Evolutionary conservation across 1,140 invertebrate species (phyloP).

Genomic region (Drosophila suzukii): DNA sequence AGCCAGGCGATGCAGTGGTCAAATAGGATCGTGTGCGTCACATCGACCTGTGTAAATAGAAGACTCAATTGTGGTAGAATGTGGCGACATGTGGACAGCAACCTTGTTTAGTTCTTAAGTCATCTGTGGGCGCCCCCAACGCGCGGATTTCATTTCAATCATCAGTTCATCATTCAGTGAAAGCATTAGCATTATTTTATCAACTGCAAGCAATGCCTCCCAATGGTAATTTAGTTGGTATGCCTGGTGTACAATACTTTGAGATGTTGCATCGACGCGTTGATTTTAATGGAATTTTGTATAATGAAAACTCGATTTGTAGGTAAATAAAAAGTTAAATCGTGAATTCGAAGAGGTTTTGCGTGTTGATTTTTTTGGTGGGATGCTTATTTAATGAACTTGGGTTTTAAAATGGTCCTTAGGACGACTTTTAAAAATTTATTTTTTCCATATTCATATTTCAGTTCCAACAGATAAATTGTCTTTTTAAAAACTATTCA

Average conservation of each 20-base stretch:
- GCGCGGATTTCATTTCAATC: not conserved
- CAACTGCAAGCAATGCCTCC: conserved; percentile 2
- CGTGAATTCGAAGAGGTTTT: conserved; percentile 14
- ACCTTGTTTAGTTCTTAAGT: conserved; percentile 47
- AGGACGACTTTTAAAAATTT: too few species aligned
- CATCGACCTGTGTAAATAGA: conserved; percentile 51
- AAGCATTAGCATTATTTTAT: conserved; percentile 9
- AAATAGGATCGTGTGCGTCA: conserved; percentile 34
- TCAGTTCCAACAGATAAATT: not conserved
- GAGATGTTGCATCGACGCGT: conserved; percentile 18
- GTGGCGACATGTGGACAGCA: conserved; percentile 20
- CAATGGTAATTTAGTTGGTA: conserved; percentile 3
- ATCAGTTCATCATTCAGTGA: conserved; percentile 1
- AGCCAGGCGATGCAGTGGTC: conserved; percentile 16
- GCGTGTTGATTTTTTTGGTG: not conserved
- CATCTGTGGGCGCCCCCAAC: conserved; percentile 20
- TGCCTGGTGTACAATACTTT: conserved; percentile 9
- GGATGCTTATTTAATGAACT: not conserved
- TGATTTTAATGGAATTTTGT: conserved; percentile 56
- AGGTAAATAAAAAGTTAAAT: conserved; percentile 71
- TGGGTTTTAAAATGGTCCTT: not conserved
- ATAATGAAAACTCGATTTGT: conserved; percentile 54
- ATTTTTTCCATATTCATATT: too few species aligned
- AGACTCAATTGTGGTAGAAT: conserved; percentile 46
- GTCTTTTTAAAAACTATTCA: not conserved